Evolutionary conservation across 2,113 vertebrate species (phyloP).

Genomic region (Tachycineta bicolor): DNA sequence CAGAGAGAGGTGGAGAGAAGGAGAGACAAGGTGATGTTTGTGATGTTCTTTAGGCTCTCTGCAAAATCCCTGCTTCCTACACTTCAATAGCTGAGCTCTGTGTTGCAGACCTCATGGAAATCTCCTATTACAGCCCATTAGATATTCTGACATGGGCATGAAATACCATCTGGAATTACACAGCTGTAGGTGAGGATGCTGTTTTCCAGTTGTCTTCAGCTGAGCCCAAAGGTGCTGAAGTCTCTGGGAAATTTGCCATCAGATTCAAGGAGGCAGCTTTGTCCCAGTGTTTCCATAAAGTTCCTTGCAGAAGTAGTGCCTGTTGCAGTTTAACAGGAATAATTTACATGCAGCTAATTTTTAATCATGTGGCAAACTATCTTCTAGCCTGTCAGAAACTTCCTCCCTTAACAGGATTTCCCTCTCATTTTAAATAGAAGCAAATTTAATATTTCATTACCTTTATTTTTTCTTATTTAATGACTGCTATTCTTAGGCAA

Average conservation of each 20-base stretch:
- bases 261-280: neutral
- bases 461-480: neutral
- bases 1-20: neutral
- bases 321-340: neutral
- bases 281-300: neutral
- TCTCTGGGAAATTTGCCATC: neutral
- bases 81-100: neutral
- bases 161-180: neutral
- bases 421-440: neutral
- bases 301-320: neutral
- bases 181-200: neutral
- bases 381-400: neutral
- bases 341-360: neutral
- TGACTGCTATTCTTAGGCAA: conserved; percentile 21
- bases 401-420: neutral
- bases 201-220: neutral
- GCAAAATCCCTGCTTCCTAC: neutral
- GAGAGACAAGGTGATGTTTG: neutral
- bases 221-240: neutral
- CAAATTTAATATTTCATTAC: conserved; percentile 4
- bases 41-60: neutral
- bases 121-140: neutral
- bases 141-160: neutral
- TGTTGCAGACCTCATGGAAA: neutral
- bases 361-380: neutral